phyloP scores from a whole-genome alignment of 2,888 invertebrate species.

The Halocaridina rubra region DNA sequence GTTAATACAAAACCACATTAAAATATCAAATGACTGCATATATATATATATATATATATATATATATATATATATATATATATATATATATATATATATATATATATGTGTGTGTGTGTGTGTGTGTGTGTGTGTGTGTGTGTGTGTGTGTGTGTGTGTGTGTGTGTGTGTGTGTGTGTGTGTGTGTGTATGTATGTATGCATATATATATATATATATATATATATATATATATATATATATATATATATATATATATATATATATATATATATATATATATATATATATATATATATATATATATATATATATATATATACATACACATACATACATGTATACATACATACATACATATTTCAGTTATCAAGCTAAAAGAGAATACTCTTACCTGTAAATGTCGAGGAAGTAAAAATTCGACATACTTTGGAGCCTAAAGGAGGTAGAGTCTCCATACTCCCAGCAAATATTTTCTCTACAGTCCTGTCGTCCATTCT shows the following conservation, averaged over 20 bases:
- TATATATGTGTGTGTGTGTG: conserved; percentile 11
- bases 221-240: conserved; percentile 1
- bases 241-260: background rate
- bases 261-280: background rate
- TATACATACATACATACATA: background rate
- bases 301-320: conserved; percentile 16
- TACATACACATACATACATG: background rate
- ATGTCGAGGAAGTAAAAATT: conserved; percentile 98
- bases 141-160: background rate
- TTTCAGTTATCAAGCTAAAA: background rate
- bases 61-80: background rate
- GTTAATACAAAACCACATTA: too few relatives aligned
- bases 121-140: conserved; percentile 1
- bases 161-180: background rate
- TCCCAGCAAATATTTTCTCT: conserved; percentile 90
- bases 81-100: conserved; percentile 24
- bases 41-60: background rate
- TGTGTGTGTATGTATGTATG: background rate
- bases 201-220: background rate
- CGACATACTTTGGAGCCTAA: conserved; percentile 98
- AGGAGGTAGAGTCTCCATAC: conserved; percentile 87
- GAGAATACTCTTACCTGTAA: conserved; percentile 80
- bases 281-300: conserved; percentile 19
- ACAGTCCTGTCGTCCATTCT: conserved; percentile 90
- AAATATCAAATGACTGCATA: background rate